These are phyloP conservation scores for Cryptus armator DNA, from an alignment of 2,888 invertebrate genomes.

Conservation along the genomic window DNA sequence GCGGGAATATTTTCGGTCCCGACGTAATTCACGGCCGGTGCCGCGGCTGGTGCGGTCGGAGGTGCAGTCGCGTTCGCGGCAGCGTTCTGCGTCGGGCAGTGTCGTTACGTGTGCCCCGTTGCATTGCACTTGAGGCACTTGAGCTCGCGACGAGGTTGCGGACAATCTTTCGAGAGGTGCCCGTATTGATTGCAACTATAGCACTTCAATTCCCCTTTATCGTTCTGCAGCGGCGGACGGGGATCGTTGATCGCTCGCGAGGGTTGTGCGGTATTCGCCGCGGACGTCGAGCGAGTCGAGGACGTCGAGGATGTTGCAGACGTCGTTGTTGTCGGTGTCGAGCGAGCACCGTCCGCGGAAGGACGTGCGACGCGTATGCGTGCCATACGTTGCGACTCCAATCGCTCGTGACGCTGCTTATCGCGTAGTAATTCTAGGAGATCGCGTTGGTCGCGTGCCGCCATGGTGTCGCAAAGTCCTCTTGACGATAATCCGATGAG, in stretches of 20 bases:
- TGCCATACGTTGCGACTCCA: background rate
- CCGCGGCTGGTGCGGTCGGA: background rate
- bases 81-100: background rate
- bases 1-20: background rate
- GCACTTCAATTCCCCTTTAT: constrained; percentile 9
- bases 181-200: constrained; percentile 45
- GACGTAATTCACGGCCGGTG: constrained; percentile 10
- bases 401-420: background rate
- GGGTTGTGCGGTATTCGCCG: background rate
- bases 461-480: too few species aligned
- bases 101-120: constrained; percentile 25
- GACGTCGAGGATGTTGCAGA: background rate
- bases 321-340: background rate
- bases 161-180: constrained; percentile 38
- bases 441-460: background rate
- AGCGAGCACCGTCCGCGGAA: background rate
- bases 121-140: background rate
- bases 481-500: too few species aligned
- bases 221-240: constrained; percentile 1
- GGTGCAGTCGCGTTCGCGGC: background rate
- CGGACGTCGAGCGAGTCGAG: too few species aligned
- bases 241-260: background rate
- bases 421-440: too few species aligned
- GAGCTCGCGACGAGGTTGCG: constrained; percentile 28
- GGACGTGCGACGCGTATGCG: background rate